Conservation (phyloP, 2,797 vertebrate species). For the Cyclura pinguis region DNA sequence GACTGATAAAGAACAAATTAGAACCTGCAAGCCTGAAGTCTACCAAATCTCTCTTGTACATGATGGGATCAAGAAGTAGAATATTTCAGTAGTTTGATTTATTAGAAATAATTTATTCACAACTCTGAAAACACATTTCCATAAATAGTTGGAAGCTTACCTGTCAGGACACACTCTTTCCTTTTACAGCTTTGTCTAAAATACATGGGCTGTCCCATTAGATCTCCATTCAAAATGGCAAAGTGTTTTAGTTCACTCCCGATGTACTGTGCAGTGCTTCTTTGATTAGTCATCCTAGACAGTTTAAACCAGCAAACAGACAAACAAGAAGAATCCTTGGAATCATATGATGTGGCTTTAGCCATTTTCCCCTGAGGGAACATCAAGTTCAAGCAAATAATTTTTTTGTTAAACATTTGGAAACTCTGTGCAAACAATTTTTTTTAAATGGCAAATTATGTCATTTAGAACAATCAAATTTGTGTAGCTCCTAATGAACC, state of each 20-base stretch:
- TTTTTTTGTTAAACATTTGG: slow-evolving; percentile 71
- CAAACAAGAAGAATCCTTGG: slow-evolving; percentile 46
- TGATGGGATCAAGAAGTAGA: not conserved
- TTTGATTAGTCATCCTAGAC: slow-evolving; percentile 47
- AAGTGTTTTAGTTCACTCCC: not conserved
- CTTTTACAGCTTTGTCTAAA: slow-evolving; percentile 3
- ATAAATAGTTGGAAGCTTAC: not conserved
- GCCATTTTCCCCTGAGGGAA: slow-evolving; percentile 63
- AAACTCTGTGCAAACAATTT: slow-evolving; percentile 52
- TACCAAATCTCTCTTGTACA: not conserved
- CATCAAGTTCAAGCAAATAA: slow-evolving; percentile 76
- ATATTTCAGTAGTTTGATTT: not conserved
- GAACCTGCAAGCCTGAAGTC: not conserved
- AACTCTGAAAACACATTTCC: not conserved
- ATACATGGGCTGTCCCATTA: not conserved
- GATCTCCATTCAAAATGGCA: slow-evolving; percentile 14
- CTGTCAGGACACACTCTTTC: not conserved
- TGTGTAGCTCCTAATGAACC: slow-evolving; percentile 43
- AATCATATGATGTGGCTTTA: slow-evolving; percentile 31
- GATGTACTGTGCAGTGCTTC: slow-evolving; percentile 29
- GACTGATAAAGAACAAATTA: not conserved
- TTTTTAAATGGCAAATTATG: slow-evolving; percentile 58
- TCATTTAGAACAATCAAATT: slow-evolving; percentile 47
- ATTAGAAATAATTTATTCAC: not conserved
- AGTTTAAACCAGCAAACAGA: slow-evolving; percentile 40